Base-by-base conservation (phyloP, 2,797 vertebrate genomes). In the Hoplostethus atlanticus region DNA sequence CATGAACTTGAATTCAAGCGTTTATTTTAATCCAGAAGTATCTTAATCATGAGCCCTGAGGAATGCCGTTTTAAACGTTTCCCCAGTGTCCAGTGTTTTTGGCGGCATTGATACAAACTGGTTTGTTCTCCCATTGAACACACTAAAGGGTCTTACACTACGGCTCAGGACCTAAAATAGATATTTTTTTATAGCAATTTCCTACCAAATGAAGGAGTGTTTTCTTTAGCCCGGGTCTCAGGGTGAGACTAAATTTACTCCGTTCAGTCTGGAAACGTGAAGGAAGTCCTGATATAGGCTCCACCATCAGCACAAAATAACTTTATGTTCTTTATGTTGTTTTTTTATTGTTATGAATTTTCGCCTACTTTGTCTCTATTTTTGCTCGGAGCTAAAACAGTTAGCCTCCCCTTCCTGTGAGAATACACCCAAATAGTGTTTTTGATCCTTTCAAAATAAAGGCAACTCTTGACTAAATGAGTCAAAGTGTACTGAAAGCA, bases 191-290 rank as follows among this genome's bases (percentile, higher is more conserved):
- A 16, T 62, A 46, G 56, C 72, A 16, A 16, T 58, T 81, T 61
- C 60, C 46, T 5, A 0, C 21, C 1, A 12, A 71, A 70, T 79
- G 71, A 2, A 0, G 44, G 16, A n/a, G 15, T 81, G 4, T 85
- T 85, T 88, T 71, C 74, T 77, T 79, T 74, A 73, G 61, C 48
- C 17, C 0, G 44, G 67, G 66, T 80, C 64, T 21, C 3, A 5
- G 68, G 57, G 17, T 56, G 52, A 50, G 47, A 53, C 76, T 53
- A 53, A 72, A 86, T 62, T 48, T 38, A 68, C 46, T 44, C 16
- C 1, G 34, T 25, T 66, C 30, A 2, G 15, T 64, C 59, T 58
- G 55, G 78, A 68, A 64, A 73, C 64, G 76, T 4, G 10, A 60
- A 7, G 9, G 15, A 3, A 48, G 60, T 56, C 42, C 57, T 4